These are phyloP conservation scores for Drosophila persimilis DNA, from an alignment of 1,140 invertebrate genomes.

Conservation along the genomic window DNA sequence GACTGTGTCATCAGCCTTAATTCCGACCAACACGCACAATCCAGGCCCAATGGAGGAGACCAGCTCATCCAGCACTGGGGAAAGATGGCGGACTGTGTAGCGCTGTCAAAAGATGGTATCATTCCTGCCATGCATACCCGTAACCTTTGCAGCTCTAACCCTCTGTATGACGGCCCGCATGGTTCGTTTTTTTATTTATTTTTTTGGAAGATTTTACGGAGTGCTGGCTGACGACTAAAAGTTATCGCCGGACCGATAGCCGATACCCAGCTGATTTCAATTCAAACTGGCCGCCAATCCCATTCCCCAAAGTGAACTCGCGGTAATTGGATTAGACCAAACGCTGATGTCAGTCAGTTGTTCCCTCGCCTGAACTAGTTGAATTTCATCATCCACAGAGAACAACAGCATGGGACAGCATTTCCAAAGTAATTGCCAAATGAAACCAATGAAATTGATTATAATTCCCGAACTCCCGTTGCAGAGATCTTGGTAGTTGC, in stretches of 20 bases:
- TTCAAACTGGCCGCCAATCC: constrained; percentile 30
- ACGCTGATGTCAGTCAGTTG: constrained; percentile 9
- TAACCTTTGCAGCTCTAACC: constrained; percentile 88
- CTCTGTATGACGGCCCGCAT: constrained; percentile 88
- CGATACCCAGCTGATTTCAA: not conserved
- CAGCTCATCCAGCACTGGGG: constrained; percentile 89
- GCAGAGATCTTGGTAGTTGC: constrained; percentile 64
- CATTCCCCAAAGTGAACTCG: constrained; percentile 6
- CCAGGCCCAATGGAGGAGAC: constrained; percentile 93
- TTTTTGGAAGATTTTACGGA: too few species aligned
- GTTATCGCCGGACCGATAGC: not conserved
- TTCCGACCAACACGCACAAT: constrained; percentile 93
- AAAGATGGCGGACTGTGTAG: not conserved
- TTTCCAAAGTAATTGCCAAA: constrained; percentile 55
- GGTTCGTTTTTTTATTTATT: constrained; percentile 4
- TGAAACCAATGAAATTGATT: not conserved
- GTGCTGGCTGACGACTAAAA: too few species aligned
- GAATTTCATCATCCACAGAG: constrained; percentile 53
- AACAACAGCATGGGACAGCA: constrained; percentile 38
- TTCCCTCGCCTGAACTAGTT: constrained; percentile 40
- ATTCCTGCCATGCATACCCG: constrained; percentile 84
- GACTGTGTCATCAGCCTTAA: constrained; percentile 89
- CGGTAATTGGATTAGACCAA: constrained; percentile 63
- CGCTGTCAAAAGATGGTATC: not conserved
- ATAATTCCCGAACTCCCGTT: not conserved